Base-by-base conservation (phyloP, 2,888 invertebrate species). In the Cenopis cana region DNA sequence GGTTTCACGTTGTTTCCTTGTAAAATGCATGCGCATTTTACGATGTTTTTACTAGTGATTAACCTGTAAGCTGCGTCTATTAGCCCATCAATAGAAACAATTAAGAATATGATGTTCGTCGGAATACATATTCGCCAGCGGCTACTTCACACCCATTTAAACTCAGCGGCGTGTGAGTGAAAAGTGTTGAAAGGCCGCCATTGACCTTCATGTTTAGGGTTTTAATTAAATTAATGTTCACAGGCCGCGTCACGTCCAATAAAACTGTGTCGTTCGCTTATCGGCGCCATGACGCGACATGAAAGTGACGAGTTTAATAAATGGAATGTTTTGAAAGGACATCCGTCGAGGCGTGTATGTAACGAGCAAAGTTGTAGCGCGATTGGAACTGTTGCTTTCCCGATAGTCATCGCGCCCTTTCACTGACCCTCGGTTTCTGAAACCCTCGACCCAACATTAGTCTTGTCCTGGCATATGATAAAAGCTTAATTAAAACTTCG, bases 321-420 rank as follows among this genome's bases (percentile, higher is more conserved):
- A 83, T 84, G 83, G 84, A 88, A 86, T 83, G 82, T 85, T 85
- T 81, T 83, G 83, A 88, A 87, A 84, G 81, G 81, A 80, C 79
- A 78, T 82, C 78, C 80, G 82, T 84, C 82, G 83, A 82, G 83
- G 80, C 82, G 81, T 83, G 79, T 82, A 80, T 82, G 82, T 86
- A 87, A 87, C 87, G 88, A 87, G 85, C 84, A 78, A 89, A 90
- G 86, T 89, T 90, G 83, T 81, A 82, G 81, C 83, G 82, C 86
- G 89, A 91, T 91, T 91, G 90, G 89, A 90, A 89, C 86, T 84
- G 80, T 79, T 77, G 80, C 80, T 80, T 77, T 80, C 76, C 77
- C 82, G 90, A 91, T 91, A 89, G 84, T 83, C 88, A 91, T 91
- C 91, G 83, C 80, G 80, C 84, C 89, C 85, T 88, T 87, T 88